phyloP scores from a whole-genome alignment of 1,140 invertebrate species.

The Drosophila mauritiana region DNA sequence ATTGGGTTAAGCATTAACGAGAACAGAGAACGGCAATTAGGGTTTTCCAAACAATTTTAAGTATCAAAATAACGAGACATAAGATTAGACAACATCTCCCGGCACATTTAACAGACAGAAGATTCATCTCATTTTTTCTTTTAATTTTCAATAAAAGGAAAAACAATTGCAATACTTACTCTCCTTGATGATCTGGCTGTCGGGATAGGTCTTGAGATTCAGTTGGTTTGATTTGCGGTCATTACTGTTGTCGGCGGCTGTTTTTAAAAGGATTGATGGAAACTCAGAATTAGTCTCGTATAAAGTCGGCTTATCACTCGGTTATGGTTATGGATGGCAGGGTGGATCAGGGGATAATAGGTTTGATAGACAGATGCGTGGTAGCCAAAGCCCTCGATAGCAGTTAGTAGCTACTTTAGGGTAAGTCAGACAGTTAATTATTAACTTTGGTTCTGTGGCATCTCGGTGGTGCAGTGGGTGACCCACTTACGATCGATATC shows the following conservation, averaged over 20 bases:
- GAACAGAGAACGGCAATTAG: conserved; percentile 48
- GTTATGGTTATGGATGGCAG: not conserved
- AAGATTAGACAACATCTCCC: not conserved
- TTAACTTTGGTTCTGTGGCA: not conserved
- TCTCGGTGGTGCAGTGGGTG: not conserved
- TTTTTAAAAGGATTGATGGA: not conserved
- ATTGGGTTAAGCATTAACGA: conserved; percentile 75
- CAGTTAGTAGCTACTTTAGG: conserved; percentile 3
- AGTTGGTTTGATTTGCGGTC: conserved; percentile 43
- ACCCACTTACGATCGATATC: conserved; percentile 80
- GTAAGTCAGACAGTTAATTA: conserved; percentile 1
- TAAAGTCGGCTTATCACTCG: not conserved
- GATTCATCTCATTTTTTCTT: not conserved
- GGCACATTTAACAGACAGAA: conserved; percentile 2
- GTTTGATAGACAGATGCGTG: conserved; percentile 9
- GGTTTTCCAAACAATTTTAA: conserved; percentile 12
- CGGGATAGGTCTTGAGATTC: conserved; percentile 90
- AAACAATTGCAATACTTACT: conserved; percentile 87
- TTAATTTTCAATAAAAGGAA: conserved; percentile 5
- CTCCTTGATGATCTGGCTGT: conserved; percentile 91
- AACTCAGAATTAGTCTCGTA: not conserved
- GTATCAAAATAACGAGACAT: not conserved
- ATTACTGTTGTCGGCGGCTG: conserved; percentile 18
- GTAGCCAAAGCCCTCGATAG: conserved; percentile 9
- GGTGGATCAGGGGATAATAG: not conserved